phyloP scores from a whole-genome alignment of 2,888 invertebrate species.

The Theodoxus fluviatilis region DNA sequence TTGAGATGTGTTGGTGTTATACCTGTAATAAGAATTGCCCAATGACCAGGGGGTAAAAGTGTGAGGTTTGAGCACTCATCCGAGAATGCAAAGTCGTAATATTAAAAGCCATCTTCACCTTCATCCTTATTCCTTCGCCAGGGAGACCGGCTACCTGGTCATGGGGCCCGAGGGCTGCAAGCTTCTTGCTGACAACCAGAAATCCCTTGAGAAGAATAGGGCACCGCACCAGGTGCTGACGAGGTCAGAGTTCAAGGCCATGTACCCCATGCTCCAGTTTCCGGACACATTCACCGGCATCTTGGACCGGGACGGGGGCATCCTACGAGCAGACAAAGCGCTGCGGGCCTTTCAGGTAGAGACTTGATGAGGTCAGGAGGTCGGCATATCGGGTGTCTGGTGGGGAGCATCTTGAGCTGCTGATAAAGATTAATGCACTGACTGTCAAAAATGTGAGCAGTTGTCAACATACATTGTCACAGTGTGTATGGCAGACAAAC shows the following conservation, averaged over 20 bases:
- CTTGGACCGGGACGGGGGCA: conserved; percentile 52
- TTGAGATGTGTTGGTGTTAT: no score
- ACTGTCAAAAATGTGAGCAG: no score
- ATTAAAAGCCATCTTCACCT: background rate
- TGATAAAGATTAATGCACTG: no score
- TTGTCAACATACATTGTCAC: no score
- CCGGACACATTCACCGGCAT: conserved; percentile 40
- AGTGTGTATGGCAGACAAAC: no score
- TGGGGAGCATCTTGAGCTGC: no score
- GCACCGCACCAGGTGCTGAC: conserved; percentile 40
- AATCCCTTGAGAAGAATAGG: conserved; percentile 32
- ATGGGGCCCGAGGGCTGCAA: conserved; percentile 37
- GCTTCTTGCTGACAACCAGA: conserved; percentile 26
- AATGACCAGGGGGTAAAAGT: no score
- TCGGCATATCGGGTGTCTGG: no score
- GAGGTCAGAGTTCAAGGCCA: conserved; percentile 30
- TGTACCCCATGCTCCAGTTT: conserved; percentile 46
- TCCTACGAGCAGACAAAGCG: conserved; percentile 54
- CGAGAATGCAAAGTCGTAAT: no score
- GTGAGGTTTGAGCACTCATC: no score
- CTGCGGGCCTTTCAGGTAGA: conserved; percentile 58
- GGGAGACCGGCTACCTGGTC: conserved; percentile 47
- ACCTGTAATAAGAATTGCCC: no score
- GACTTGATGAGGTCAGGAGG: no score
- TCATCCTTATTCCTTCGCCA: conserved; percentile 30